Percentiles rank a stretch among this genome's conserved stretches.
Evolutionary conservation across 2,113 vertebrate genomes (phyloP).

Genomic region (Otus sunia): DNA sequence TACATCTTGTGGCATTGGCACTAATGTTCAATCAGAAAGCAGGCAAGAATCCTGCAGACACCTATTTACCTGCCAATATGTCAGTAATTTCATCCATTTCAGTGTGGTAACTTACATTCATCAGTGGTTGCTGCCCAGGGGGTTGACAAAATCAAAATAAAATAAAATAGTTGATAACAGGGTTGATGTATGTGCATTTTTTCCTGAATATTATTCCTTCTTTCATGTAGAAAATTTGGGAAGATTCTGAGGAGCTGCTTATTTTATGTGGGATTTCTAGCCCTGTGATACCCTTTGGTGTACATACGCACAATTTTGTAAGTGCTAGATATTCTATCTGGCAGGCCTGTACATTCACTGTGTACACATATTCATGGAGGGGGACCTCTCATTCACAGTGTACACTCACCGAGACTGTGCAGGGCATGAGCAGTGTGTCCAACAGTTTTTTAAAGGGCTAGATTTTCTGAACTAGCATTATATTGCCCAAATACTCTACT

Average conservation of each 20-base stretch:
- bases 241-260: neutral
- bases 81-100: neutral
- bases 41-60: neutral
- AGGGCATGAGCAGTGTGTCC: neutral
- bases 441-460: neutral
- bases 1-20: neutral
- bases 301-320: neutral
- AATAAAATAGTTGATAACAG: neutral
- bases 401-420: neutral
- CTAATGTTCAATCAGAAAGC: neutral
- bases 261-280: neutral
- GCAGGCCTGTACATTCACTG: neutral
- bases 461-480: neutral
- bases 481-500: neutral
- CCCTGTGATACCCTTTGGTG: neutral
- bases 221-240: neutral
- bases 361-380: rapidly evolving
- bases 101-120: neutral
- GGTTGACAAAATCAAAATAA: neutral
- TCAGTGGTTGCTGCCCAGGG: neutral
- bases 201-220: neutral
- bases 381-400: neutral
- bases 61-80: neutral
- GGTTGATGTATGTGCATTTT: neutral
- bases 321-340: neutral